phyloP scores from a whole-genome alignment of 2,797 vertebrate genomes.

The Falco peregrinus region DNA sequence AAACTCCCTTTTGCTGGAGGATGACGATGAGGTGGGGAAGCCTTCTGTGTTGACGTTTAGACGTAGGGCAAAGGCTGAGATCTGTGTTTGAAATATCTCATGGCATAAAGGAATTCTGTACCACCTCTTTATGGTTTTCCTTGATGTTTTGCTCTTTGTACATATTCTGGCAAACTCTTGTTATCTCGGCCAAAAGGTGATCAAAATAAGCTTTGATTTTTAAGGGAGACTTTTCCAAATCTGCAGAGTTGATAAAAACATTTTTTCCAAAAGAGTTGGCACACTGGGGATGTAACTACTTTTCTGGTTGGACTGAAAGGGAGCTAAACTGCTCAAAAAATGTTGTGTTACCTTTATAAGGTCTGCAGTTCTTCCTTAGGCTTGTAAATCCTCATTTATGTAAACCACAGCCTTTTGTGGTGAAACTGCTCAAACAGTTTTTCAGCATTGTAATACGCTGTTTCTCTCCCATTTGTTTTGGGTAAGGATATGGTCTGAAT shows the following conservation, averaged over 20 bases:
- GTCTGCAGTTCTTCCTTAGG: not conserved
- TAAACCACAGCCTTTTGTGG: conserved; percentile 42
- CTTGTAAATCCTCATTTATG: conserved; percentile 12
- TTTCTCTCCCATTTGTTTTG: conserved; percentile 13
- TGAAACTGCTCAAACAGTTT: not conserved
- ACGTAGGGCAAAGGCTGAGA: not conserved
- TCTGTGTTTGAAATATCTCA: conserved; percentile 2
- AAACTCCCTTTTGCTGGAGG: not conserved
- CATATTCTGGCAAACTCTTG: not conserved
- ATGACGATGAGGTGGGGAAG: not conserved
- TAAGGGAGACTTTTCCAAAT: not conserved
- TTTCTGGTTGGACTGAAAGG: not conserved
- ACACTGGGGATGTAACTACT: not conserved
- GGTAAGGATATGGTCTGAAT: conserved; percentile 32
- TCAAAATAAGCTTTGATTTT: conserved; percentile 37
- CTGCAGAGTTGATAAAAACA: not conserved
- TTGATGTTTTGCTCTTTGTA: conserved; percentile 42
- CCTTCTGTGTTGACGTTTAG: not conserved
- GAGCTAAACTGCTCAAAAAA: not conserved
- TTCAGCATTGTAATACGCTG: not conserved
- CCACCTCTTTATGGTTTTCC: conserved; percentile 7
- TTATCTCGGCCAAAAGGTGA: conserved; percentile 4
- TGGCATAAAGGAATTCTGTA: conserved; percentile 1
- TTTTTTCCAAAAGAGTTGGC: not conserved
- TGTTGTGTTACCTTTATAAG: not conserved